Conservation (phyloP, 2,888 invertebrate genomes). For the Orchesellides sinensis region DNA sequence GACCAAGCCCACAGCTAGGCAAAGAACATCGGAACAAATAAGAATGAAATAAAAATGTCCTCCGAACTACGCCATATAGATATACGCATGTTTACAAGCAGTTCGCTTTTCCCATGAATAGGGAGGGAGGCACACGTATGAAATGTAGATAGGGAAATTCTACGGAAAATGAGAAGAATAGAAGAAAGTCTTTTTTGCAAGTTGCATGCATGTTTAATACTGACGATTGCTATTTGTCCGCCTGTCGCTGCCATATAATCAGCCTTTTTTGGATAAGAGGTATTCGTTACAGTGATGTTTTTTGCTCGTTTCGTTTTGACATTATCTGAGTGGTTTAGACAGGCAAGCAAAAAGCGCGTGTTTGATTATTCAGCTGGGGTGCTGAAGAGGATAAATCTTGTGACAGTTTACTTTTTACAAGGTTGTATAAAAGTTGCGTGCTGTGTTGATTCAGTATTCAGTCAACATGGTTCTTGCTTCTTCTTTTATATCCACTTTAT, state of each 20-base stretch:
- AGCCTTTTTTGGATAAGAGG: background rate
- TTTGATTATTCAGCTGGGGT: conserved; percentile 52
- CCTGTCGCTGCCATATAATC: conserved; percentile 43
- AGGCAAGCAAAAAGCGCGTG: background rate
- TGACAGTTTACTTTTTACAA: conserved; percentile 26
- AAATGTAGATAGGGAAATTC: too few relatives aligned
- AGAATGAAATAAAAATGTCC: too few relatives aligned
- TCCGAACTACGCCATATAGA: too few relatives aligned
- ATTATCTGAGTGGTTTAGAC: background rate
- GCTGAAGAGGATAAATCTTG: conserved; percentile 50
- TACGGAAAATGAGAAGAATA: background rate
- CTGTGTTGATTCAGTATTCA: too few relatives aligned
- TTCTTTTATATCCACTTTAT: conserved; percentile 9
- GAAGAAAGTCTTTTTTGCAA: background rate
- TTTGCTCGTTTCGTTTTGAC: too few relatives aligned
- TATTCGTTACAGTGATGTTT: background rate
- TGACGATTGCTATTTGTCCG: conserved; percentile 48
- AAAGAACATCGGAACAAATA: background rate
- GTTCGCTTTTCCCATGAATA: too few relatives aligned
- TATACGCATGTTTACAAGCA: too few relatives aligned
- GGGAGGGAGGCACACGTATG: background rate
- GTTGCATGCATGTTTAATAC: conserved; percentile 3
- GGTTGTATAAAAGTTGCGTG: background rate
- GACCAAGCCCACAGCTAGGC: background rate
- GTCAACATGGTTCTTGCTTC: background rate